These are phyloP conservation scores for Ctenodactylus gundi DNA, from an alignment of 2,113 vertebrate genomes.

Conservation along the genomic window DNA sequence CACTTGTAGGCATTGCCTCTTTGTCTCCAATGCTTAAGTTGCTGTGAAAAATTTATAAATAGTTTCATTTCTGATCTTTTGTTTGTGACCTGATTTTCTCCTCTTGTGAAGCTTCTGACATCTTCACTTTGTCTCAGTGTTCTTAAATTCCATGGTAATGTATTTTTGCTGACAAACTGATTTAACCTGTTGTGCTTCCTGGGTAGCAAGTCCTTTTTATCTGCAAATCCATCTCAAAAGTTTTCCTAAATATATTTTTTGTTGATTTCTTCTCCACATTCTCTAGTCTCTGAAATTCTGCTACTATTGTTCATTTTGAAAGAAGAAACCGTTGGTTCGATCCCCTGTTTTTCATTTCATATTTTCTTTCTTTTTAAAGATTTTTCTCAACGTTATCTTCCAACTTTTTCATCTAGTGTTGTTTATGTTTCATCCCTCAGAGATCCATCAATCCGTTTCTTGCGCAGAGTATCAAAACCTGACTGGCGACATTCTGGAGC, in stretches of 20 bases:
- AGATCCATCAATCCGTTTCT: not conserved
- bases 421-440: slow-evolving; percentile 14
- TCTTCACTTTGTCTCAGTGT: not conserved
- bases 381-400: not conserved
- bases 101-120: not conserved
- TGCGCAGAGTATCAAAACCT: not conserved
- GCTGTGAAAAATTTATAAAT: not conserved
- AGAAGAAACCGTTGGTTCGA: not conserved
- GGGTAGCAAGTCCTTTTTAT: not conserved
- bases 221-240: not conserved
- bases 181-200: slow-evolving; percentile 3
- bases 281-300: not conserved
- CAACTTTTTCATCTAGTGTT: not conserved
- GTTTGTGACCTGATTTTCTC: not conserved
- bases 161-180: not conserved
- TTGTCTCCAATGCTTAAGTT: not conserved
- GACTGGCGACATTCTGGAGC: not conserved
- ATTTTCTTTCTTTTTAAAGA: not conserved
- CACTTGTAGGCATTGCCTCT: not conserved
- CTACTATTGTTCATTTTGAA: not conserved
- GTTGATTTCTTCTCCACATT: not conserved
- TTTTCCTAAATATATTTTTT: slow-evolving; percentile 26
- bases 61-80: not conserved
- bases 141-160: not conserved
- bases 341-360: not conserved